Evolutionary conservation across 2,888 invertebrate species (phyloP).

Genomic region (Pyralis farinalis): DNA sequence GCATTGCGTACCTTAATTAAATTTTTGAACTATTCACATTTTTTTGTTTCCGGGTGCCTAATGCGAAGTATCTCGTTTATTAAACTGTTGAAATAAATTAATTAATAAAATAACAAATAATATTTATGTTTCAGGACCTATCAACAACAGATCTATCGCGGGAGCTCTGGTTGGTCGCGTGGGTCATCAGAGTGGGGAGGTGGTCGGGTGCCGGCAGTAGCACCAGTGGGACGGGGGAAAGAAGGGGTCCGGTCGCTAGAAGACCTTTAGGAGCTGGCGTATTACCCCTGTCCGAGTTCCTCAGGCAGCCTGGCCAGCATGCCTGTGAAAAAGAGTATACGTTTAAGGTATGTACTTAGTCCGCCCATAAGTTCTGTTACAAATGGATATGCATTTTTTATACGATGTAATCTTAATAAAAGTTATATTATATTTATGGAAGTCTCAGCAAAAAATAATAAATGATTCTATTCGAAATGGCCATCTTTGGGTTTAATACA

Average conservation of each 20-base stretch:
- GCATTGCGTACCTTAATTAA: too few species aligned
- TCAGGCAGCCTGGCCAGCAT: constrained; percentile 76
- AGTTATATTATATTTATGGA: too few species aligned
- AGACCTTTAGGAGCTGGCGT: constrained; percentile 95
- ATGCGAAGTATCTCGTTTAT: too few species aligned
- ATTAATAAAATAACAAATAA: constrained; percentile 3
- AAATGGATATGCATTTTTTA: too few species aligned
- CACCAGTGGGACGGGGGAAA: constrained; percentile 73
- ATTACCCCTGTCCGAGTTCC: constrained; percentile 85
- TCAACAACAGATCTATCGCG: constrained; percentile 92
- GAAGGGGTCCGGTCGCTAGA: constrained; percentile 79
- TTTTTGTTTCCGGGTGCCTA: too few species aligned
- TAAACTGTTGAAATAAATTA: too few species aligned
- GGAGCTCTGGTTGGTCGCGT: constrained; percentile 93
- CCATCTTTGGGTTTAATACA: too few species aligned
- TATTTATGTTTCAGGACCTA: constrained; percentile 81
- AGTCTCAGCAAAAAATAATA: too few species aligned
- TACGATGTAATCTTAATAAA: too few species aligned
- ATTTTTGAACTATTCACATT: too few species aligned
- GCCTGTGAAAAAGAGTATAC: constrained; percentile 90
- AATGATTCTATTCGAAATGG: too few species aligned
- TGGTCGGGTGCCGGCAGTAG: constrained; percentile 82
- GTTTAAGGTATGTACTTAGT: constrained; percentile 81
- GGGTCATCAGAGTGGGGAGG: constrained; percentile 93
- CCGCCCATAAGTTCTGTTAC: too few species aligned